Conservation (phyloP, 2,113 vertebrate species). For the Sorex fumeus region DNA sequence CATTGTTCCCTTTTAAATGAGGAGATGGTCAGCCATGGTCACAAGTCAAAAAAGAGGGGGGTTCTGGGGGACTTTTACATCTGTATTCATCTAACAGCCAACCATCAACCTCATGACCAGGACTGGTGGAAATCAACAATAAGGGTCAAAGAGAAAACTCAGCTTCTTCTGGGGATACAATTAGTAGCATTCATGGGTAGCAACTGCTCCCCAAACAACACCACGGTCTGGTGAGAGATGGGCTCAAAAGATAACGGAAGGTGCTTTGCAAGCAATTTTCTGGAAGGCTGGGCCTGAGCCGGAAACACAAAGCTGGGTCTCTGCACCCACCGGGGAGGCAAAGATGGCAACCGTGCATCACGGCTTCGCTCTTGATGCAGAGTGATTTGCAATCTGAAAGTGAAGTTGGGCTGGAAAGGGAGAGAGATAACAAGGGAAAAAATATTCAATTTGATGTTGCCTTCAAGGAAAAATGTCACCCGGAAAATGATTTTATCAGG, state of each 20-base stretch:
- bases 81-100: background rate
- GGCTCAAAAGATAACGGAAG: constrained; percentile 75
- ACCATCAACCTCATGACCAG: background rate
- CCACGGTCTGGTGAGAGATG: background rate
- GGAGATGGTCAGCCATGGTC: background rate
- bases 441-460: constrained; percentile 89
- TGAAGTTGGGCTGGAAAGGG: constrained; percentile 76
- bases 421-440: constrained; percentile 84
- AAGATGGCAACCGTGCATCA: constrained; percentile 63
- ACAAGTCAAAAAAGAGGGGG: too few species aligned
- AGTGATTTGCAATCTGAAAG: constrained; percentile 82
- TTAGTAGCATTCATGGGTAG: background rate
- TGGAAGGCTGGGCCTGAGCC: constrained; percentile 52
- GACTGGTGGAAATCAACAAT: background rate
- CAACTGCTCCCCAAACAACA: background rate
- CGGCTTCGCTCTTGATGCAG: constrained; percentile 70
- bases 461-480: constrained; percentile 85
- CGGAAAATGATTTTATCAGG: constrained; percentile 85
- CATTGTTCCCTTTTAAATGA: background rate
- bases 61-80: background rate
- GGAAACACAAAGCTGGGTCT: constrained; percentile 65
- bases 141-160: background rate
- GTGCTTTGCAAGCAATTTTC: constrained; percentile 51
- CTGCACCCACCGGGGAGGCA: constrained; percentile 67
- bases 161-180: background rate